Percentiles rank a stretch among this genome's conserved stretches.
phyloP scores from a whole-genome alignment of 2,888 invertebrate genomes.

The Heliconius aoede region DNA sequence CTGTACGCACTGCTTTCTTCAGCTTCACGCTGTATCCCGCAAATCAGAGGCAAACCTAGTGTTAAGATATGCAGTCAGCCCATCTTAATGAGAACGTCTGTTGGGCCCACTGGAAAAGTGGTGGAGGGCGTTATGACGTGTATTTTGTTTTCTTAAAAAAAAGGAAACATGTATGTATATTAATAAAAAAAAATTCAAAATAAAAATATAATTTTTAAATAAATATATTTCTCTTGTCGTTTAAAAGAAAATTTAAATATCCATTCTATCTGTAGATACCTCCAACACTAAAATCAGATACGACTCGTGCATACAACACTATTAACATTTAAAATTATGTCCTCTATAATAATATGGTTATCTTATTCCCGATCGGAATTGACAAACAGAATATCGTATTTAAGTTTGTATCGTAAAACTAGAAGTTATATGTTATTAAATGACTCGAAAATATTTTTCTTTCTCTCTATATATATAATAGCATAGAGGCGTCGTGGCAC shows the following conservation, averaged over 20 bases:
- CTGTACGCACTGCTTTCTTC: background rate
- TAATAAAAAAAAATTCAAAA: no score
- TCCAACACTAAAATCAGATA: constrained; percentile 23
- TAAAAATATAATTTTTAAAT: background rate
- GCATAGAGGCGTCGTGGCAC: no score
- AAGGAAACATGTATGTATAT: no score
- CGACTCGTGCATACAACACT: constrained; percentile 10
- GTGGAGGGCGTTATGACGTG: no score
- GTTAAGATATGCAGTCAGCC: no score
- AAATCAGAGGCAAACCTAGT: no score
- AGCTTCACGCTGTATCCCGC: background rate
- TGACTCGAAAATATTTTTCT: background rate
- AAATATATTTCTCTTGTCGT: background rate
- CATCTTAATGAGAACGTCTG: no score
- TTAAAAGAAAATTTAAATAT: constrained; percentile 17
- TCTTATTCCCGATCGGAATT: constrained; percentile 26
- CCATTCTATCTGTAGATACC: background rate
- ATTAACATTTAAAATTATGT: constrained; percentile 32
- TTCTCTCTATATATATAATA: background rate
- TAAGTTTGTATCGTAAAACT: constrained; percentile 17
- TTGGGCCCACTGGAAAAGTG: no score
- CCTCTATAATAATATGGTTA: constrained; percentile 27
- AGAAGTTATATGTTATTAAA: background rate
- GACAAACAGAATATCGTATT: constrained; percentile 26
- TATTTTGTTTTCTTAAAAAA: no score